Evolutionary conservation across 2,113 vertebrate species (phyloP).

Genomic region (Carettochelys insculpta): DNA sequence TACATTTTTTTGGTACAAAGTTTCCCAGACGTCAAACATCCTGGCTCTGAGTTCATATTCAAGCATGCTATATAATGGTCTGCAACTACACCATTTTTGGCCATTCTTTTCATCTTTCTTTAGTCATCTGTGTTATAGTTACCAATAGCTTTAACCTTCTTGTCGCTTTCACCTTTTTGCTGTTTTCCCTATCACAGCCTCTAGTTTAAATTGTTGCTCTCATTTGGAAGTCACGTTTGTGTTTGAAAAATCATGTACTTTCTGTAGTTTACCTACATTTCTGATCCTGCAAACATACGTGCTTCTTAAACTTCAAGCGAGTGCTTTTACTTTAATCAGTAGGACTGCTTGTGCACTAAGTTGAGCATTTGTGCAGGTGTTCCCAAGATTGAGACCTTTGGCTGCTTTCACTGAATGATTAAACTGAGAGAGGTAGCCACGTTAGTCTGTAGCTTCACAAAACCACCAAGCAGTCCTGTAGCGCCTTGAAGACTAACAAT

Average conservation of each 20-base stretch:
- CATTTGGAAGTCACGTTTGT: background rate
- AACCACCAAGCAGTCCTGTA: too few species aligned
- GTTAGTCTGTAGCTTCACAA: too few species aligned
- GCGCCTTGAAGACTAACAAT: too few species aligned
- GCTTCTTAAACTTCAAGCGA: accelerated
- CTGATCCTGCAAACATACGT: background rate
- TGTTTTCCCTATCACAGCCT: background rate
- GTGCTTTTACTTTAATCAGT: background rate
- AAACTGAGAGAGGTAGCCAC: too few species aligned
- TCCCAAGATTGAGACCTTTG: background rate
- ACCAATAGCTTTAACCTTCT: background rate
- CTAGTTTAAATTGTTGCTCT: accelerated
- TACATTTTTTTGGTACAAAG: background rate
- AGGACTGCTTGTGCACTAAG: background rate
- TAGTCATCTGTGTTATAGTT: background rate
- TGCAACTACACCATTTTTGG: background rate
- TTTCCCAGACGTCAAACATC: background rate
- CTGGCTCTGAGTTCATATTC: background rate
- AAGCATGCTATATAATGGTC: background rate
- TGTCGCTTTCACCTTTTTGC: background rate
- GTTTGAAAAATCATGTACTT: background rate
- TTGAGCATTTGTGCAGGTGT: background rate
- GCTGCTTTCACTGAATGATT: background rate
- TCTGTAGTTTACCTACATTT: background rate
- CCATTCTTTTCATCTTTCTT: background rate